Evolutionary conservation across 2,113 vertebrate genomes (phyloP), one percentile per base, ranked within the genome.

Genomic region (Emydura subglobosa): DNA sequence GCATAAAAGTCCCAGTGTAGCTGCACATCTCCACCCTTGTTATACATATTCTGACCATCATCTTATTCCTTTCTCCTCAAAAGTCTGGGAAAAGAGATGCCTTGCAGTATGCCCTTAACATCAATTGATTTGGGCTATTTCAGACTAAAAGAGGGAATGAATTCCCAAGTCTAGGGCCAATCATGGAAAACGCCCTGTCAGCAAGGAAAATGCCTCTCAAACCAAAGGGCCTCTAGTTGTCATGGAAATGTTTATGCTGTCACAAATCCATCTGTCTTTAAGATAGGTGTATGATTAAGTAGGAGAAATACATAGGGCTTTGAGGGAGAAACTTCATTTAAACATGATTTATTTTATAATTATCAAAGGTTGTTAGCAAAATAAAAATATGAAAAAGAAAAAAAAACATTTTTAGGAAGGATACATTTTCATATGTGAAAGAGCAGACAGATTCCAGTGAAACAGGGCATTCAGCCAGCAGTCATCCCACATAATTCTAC

Each of bases 221-320:
- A 90, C 7, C 5, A 87, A 81, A 89, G 85, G 72, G 31, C 10
- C 89, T 61, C 13, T 29, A 76, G 89, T 79, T 24, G 22, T 76
- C 42, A 9, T 57, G 44, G 44, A 78, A 84, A 74, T 84, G 79
- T 44, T 88, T 72, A 90, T 0, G 65, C 51, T 3, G 1, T 84
- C 85, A 1, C 1, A 82, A 89, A 89, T 80, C 50, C 44, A 72
- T 7, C 5, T 72, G n/a, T 19, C 65, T 72, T 72, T 72, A 0
- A 0, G 47, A 29, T 0, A 1, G 61, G 74, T 11, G 42, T 19
- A 42, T 1, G 89, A 82, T 85, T 31, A 79, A 9, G 5, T 68
- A 78, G 7, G 29, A 89, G 42, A 16, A 86, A 94, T 89, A 94
- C 6, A 3, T 27, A 83, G 54, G 16, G 4, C 47, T 76, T 8